phyloP scores from a whole-genome alignment of 2,888 invertebrate species.

The Sceliomorpha sp. region DNA sequence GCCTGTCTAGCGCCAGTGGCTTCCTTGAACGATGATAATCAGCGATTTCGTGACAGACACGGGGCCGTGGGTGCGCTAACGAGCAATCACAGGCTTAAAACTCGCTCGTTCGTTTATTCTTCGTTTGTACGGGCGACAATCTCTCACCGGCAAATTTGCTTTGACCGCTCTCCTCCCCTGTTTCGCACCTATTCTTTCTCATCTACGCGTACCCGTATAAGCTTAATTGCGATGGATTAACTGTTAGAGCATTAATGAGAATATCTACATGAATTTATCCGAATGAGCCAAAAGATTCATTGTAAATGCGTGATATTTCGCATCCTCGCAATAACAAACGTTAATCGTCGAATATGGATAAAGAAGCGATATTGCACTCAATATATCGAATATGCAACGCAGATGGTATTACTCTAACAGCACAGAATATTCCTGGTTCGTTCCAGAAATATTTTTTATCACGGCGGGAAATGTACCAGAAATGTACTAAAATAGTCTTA shows the following conservation, averaged over 20 bases:
- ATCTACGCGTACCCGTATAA: constrained; percentile 46
- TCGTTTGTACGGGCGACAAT: constrained; percentile 71
- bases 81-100: constrained; percentile 76
- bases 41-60: constrained; percentile 81
- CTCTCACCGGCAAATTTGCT: constrained; percentile 64
- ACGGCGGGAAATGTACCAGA: too few relatives aligned
- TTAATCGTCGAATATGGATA: too few relatives aligned
- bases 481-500: too few relatives aligned
- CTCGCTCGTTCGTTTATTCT: constrained; percentile 65
- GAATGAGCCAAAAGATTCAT: constrained; percentile 45
- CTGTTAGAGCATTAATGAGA: constrained; percentile 55
- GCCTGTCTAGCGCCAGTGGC: constrained; percentile 68
- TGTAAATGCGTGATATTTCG: constrained; percentile 14
- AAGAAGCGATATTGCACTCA: too few relatives aligned
- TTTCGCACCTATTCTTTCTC: constrained; percentile 56
- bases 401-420: too few relatives aligned
- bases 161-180: constrained; percentile 54
- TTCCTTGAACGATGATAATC: constrained; percentile 81
- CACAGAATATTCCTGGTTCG: too few relatives aligned
- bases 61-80: constrained; percentile 80
- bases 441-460: too few relatives aligned
- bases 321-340: too few relatives aligned
- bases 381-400: too few relatives aligned
- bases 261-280: constrained; percentile 46
- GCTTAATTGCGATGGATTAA: constrained; percentile 55